phyloP scores from a whole-genome alignment of 2,113 vertebrate genomes.

The Pelmatolapia mariae region DNA sequence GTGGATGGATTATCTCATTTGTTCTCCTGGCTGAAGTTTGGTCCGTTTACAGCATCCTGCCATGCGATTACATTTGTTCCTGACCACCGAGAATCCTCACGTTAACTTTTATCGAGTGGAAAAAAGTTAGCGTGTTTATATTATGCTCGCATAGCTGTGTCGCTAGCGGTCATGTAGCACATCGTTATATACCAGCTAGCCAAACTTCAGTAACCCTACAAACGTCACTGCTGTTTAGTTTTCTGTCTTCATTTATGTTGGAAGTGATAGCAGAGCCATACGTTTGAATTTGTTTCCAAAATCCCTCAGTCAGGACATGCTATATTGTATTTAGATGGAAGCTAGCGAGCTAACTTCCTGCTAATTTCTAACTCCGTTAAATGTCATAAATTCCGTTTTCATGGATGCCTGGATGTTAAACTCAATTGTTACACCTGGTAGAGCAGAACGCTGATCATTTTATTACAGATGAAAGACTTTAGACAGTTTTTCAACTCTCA shows the following conservation, averaged over 20 bases:
- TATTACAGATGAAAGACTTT: neutral
- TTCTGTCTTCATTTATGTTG: neutral
- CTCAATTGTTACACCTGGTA: neutral
- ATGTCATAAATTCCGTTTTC: neutral
- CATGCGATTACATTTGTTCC: neutral
- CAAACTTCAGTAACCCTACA: neutral
- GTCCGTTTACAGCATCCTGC: neutral
- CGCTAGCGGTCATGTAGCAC: neutral
- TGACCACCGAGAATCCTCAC: neutral
- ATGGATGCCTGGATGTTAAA: neutral
- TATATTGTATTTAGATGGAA: neutral
- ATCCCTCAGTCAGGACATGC: neutral
- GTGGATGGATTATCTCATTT: neutral
- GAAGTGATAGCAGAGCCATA: accelerated
- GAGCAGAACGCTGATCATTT: neutral
- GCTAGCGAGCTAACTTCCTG: neutral
- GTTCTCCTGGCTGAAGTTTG: neutral
- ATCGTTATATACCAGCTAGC: neutral
- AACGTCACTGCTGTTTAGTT: neutral
- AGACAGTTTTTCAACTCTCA: neutral
- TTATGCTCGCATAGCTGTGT: neutral
- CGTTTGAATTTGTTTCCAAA: neutral
- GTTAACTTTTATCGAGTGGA: neutral
- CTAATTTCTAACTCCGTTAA: accelerated
- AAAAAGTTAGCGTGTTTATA: neutral